Base-by-base conservation (phyloP, 1,140 invertebrate genomes). In the Drosophila seguyi region DNA sequence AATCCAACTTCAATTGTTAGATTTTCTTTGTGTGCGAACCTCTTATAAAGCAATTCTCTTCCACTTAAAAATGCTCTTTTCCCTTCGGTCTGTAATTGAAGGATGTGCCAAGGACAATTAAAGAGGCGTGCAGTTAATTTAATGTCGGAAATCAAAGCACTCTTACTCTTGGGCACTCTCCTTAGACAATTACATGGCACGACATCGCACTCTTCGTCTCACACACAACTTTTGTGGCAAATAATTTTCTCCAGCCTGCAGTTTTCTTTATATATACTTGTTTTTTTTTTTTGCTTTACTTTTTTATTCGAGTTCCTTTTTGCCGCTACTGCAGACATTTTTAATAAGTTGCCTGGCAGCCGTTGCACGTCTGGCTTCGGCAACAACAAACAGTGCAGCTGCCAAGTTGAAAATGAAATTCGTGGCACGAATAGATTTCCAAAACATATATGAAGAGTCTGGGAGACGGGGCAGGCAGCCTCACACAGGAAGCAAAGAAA, bases 261-360 rank as follows among this genome's bases (percentile, higher is more conserved):
- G 57, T 62, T 61, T 27, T 34, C 34, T 44, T 55, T 53, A 10
- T 34, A 52, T 60, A 20, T 31, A 22, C 0, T n/a, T n/a, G 14
- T 41, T 44, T 31, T 6, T 41, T 50, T 45, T 57, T 60, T 31
- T 42, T n/a, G 31, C 7, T 39, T 59, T 29, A 20, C 18, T 41
- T 60, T 56, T 77, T 50, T 50, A 69, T 66, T 27, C 53, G 63
- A 67, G 61, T 48, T 71, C 66, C 75, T 75, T 72, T 66, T 56
- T 65, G 62, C 76, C 71, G 78, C 74, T 71, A 56, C 84, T 84
- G 84, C 85, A 80, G 84, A 87, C 76, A 88, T 88, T 88, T 87
- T 87, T 87, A 87, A 87, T 87, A 87, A 87, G 84, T 84, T 87
- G 80, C 80, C 84, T 88, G 84, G 84, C 84, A 87, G 84, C 84